A percentile compares a stretch with the other conserved stretches of the same genome.
phyloP scores from a whole-genome alignment of 2,113 vertebrate species.

The Furnarius figulus region DNA sequence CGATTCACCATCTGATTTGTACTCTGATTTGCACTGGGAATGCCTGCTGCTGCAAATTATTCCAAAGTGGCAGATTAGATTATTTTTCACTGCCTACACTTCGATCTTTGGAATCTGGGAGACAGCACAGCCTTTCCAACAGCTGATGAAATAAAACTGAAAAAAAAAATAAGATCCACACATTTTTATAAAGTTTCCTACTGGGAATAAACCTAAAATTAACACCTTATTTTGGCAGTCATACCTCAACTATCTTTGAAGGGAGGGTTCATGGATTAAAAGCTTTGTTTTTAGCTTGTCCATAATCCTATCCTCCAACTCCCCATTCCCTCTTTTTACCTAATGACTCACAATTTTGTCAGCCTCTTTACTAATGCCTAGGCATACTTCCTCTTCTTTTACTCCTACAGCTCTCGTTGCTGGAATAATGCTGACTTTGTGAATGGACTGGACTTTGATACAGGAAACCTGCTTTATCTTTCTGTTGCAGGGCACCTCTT shows the following conservation, averaged over 20 bases:
- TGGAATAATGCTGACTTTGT: neutral
- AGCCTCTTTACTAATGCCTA: neutral
- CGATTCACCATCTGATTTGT: neutral
- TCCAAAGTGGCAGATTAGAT: neutral
- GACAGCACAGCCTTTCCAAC: neutral
- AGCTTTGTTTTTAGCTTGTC: slow-evolving; percentile 14
- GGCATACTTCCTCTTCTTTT: neutral
- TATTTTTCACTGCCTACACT: neutral
- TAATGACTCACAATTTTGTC: neutral
- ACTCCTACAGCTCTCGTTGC: neutral
- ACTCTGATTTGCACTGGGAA: slow-evolving; percentile 9
- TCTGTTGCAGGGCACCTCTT: neutral
- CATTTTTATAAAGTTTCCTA: neutral
- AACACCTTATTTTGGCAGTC: neutral
- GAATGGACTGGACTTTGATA: neutral
- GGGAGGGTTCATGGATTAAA: neutral
- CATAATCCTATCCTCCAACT: neutral
- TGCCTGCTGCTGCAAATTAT: slow-evolving; percentile 8
- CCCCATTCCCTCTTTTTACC: neutral
- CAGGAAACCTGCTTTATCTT: neutral
- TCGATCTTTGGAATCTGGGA: neutral
- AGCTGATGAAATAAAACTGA: neutral
- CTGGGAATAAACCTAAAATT: neutral
- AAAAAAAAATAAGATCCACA: neutral
- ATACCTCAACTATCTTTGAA: neutral